Conservation (phyloP, 2,888 invertebrate genomes). For the Homarus gammarus region DNA sequence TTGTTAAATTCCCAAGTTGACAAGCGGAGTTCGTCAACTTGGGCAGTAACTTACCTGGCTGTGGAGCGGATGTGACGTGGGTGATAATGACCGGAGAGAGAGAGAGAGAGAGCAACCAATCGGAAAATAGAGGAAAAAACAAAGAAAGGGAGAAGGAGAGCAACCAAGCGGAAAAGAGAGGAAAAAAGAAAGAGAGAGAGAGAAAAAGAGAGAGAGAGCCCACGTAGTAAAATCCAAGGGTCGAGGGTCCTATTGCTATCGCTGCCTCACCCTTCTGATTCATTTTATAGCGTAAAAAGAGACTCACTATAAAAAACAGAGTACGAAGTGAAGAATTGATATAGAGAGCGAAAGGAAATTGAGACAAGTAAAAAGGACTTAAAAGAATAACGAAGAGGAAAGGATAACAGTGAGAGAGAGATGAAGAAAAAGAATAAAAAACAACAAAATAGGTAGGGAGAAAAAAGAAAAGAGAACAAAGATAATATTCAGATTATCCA, state of each 20-base stretch:
- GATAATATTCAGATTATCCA: not conserved
- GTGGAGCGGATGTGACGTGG: not conserved
- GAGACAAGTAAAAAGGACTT: too few species aligned
- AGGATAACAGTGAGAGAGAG: not conserved
- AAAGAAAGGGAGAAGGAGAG: not conserved
- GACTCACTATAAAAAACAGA: too few species aligned
- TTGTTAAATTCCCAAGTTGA: too few species aligned
- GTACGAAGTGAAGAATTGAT: too few species aligned
- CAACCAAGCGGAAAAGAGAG: not conserved
- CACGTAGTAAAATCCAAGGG: too few species aligned
- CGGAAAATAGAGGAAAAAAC: too few species aligned
- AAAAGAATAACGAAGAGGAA: too few species aligned
- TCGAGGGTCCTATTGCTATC: too few species aligned
- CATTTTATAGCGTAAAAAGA: too few species aligned
- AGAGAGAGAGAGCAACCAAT: too few species aligned
- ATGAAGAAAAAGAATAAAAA: not conserved
- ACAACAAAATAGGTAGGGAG: not conserved
- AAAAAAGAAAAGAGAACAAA: not conserved
- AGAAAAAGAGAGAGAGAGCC: not conserved
- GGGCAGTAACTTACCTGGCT: not conserved
- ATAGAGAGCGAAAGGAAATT: too few species aligned
- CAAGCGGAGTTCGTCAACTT: not conserved
- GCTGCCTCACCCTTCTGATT: too few species aligned
- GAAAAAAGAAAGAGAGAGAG: not conserved
- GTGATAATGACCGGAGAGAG: not conserved